A percentile compares a stretch with the other conserved stretches of the same genome.
Evolutionary conservation across 2,113 vertebrate genomes (phyloP).

Genomic region (Peucedramus taeniatus): DNA sequence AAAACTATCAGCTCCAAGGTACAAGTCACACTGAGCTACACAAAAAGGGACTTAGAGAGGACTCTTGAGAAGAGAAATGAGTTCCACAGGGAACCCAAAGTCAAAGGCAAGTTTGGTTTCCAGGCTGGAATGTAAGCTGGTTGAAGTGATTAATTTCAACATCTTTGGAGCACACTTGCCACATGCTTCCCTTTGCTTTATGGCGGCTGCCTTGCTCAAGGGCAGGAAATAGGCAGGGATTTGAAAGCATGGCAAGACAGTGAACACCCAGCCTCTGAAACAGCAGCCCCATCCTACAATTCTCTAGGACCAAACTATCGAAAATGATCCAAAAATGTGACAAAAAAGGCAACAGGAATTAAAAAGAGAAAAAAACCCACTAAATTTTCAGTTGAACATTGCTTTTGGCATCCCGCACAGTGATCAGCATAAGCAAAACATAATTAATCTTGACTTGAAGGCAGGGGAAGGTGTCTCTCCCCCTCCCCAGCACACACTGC

Average conservation of each 20-base stretch:
- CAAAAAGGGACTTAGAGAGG: not conserved
- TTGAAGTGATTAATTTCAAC: conserved; percentile 13
- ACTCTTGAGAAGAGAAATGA: not conserved
- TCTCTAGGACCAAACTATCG: not conserved
- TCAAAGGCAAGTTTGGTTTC: conserved; percentile 24
- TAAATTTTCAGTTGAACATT: not conserved
- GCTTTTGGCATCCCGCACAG: not conserved
- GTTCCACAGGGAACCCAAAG: not conserved
- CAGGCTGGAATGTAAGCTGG: conserved; percentile 14
- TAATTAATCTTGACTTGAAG: not conserved
- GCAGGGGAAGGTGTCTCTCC: not conserved
- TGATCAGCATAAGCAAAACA: not conserved
- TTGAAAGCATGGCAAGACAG: not conserved
- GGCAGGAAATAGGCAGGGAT: conserved; percentile 21
- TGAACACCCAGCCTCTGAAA: not conserved
- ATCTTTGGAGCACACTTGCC: conserved; percentile 31
- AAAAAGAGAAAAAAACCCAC: accelerated
- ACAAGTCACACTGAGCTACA: not conserved
- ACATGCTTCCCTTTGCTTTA: conserved; percentile 14
- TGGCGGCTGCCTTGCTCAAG: not conserved
- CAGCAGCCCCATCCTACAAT: not conserved
- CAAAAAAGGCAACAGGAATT: not conserved
- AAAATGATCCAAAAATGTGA: not conserved
- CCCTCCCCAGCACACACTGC: not conserved
- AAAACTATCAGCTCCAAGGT: not conserved